Conservation (phyloP, 2,888 invertebrate species). For the Drosophila mimica region DNA sequence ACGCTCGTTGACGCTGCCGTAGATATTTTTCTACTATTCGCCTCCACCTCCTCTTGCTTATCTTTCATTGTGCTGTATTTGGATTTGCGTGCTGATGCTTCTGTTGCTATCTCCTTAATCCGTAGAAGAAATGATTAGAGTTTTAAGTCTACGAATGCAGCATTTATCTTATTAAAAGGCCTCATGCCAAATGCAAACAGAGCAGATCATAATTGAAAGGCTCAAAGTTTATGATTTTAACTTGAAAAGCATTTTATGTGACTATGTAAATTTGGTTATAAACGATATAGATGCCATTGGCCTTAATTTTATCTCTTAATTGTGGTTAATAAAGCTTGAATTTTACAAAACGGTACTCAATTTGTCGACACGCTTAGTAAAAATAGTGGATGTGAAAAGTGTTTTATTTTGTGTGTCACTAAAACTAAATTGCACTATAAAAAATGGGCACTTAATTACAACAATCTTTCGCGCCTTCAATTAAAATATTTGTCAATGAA, state of each 20-base stretch:
- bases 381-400: background rate
- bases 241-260: slow-evolving; percentile 8
- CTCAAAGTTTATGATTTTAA: background rate
- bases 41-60: slow-evolving; percentile 45
- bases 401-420: slow-evolving; percentile 8
- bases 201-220: background rate
- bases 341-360: background rate
- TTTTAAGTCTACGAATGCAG: slow-evolving; percentile 22
- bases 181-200: background rate
- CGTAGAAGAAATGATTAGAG: slow-evolving; percentile 9
- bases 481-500: background rate
- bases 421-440: slow-evolving; percentile 2
- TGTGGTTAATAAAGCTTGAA: background rate
- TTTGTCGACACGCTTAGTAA: background rate
- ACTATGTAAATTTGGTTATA: background rate
- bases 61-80: slow-evolving; percentile 54
- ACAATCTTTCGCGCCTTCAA: background rate
- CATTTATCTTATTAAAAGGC: slow-evolving; percentile 46
- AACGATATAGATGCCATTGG: background rate
- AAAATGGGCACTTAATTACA: background rate
- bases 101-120: slow-evolving; percentile 20
- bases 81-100: slow-evolving; percentile 1
- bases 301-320: slow-evolving; percentile 8
- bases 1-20: slow-evolving; percentile 32
- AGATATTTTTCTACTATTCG: slow-evolving; percentile 56